phyloP scores from a whole-genome alignment of 2,797 vertebrate genomes.

The Vipera latastei region DNA sequence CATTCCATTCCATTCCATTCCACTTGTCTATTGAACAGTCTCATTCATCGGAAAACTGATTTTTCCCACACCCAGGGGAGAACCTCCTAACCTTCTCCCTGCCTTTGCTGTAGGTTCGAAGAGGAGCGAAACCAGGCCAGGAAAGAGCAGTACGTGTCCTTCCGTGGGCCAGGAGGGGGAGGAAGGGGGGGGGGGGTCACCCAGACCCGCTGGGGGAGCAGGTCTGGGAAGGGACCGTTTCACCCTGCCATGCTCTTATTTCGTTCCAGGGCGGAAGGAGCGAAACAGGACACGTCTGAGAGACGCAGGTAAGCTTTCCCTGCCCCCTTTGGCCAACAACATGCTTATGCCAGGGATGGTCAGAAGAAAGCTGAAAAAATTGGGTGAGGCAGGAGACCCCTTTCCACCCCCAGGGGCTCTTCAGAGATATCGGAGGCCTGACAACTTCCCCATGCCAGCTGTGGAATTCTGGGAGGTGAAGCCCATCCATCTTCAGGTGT shows the following conservation, averaged over 20 bases:
- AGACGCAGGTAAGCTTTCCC: slow-evolving; percentile 52
- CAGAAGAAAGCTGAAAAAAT: neutral
- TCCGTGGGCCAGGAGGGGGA: rapidly evolving
- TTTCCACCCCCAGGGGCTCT: neutral
- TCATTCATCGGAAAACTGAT: neutral
- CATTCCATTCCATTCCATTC: no score
- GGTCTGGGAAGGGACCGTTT: neutral
- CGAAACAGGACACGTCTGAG: slow-evolving; percentile 60
- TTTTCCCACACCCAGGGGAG: no score
- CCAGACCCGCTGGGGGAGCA: neutral
- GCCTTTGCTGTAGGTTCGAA: slow-evolving; percentile 78
- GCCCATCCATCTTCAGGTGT: no score
- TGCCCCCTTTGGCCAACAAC: rapidly evolving
- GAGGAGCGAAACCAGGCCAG: slow-evolving; percentile 90
- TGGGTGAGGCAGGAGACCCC: neutral
- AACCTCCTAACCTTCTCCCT: neutral
- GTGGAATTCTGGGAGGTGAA: no score
- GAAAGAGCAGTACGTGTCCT: slow-evolving; percentile 81
- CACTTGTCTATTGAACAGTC: neutral
- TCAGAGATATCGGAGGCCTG: neutral
- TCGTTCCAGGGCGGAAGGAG: slow-evolving; percentile 60
- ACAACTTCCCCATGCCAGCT: no score
- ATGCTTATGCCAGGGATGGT: neutral
- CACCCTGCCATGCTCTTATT: slow-evolving; percentile 17
- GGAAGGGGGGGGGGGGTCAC: no score